Percentiles rank a stretch among this genome's conserved stretches.
These are phyloP conservation scores for Abrostola triplasia DNA, from an alignment of 2,888 invertebrate genomes.

Conservation along the genomic window DNA sequence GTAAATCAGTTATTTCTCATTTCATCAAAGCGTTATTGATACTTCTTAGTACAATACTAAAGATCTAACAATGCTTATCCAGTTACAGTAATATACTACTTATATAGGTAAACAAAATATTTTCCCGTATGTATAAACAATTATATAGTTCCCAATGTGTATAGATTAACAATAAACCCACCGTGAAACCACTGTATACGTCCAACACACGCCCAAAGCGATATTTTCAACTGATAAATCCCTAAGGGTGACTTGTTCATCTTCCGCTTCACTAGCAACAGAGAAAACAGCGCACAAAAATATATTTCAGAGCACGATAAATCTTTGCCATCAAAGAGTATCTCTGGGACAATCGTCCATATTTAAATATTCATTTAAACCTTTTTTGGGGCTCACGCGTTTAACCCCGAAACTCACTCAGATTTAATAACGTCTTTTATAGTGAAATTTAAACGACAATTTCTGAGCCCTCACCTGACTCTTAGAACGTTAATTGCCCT, in stretches of 20 bases:
- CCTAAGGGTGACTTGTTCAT: conserved; percentile 65
- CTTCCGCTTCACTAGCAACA: conserved; percentile 61
- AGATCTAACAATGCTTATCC: no score
- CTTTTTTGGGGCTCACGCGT: conserved; percentile 64
- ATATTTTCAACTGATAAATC: conserved; percentile 65
- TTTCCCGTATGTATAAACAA: conserved; percentile 3
- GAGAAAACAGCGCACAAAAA: conserved; percentile 57
- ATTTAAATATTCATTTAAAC: conserved; percentile 72
- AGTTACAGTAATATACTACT: no score
- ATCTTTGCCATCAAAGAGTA: conserved; percentile 54
- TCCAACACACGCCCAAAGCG: conserved; percentile 41
- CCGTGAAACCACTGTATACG: conserved; percentile 30
- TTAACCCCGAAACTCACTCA: conserved; percentile 70
- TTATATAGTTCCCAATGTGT: conserved; percentile 16
- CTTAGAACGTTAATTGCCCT: conserved; percentile 71
- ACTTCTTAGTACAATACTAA: no score
- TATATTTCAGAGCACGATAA: conserved; percentile 51
- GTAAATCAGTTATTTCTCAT: no score
- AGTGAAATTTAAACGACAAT: conserved; percentile 74
- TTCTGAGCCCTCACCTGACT: conserved; percentile 67
- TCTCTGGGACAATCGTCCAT: conserved; percentile 47
- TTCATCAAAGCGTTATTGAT: no score
- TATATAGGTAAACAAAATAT: no score
- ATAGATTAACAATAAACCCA: conserved; percentile 22
- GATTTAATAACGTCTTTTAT: conserved; percentile 72